Conservation (phyloP, 1,140 invertebrate genomes). For the Triops cancriformis region DNA sequence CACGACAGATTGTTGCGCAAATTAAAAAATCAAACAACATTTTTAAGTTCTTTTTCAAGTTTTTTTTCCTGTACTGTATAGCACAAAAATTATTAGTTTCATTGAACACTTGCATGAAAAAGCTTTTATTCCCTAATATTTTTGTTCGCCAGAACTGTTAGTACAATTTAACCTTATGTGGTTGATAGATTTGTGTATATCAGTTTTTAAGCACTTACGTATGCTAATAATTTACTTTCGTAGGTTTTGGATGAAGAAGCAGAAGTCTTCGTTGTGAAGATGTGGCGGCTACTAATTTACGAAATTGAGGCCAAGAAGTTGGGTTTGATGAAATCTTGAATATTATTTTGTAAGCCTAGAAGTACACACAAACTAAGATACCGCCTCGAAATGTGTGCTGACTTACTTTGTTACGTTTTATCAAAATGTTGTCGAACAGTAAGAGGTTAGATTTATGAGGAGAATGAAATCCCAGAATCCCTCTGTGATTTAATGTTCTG, state of each 20-base stretch:
- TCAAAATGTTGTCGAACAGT: background rate
- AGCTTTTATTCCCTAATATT: too few relatives aligned
- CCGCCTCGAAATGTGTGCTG: background rate
- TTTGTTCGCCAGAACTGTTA: too few relatives aligned
- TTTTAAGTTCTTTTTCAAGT: too few relatives aligned
- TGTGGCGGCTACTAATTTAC: constrained; percentile 98
- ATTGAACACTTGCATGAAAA: too few relatives aligned
- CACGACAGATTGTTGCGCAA: too few relatives aligned
- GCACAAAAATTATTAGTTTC: too few relatives aligned
- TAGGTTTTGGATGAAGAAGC: constrained; percentile 98
- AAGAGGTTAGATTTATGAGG: too few relatives aligned
- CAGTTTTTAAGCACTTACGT: background rate
- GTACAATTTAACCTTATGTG: too few relatives aligned
- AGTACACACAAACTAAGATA: background rate
- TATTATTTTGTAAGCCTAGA: background rate
- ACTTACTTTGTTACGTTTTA: background rate
- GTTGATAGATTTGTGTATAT: background rate
- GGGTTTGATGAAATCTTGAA: constrained; percentile 44
- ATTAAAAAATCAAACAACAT: too few relatives aligned
- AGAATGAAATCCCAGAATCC: background rate
- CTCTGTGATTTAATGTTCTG: background rate
- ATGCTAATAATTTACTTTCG: constrained; percentile 35
- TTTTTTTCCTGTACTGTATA: too few relatives aligned
- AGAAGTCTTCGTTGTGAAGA: constrained; percentile 98
- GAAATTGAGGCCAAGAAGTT: constrained; percentile 97